Evolutionary conservation across 2,113 vertebrate species (phyloP), one percentile per base, ranked within the genome.

Genomic region (Cygnus atratus): DNA sequence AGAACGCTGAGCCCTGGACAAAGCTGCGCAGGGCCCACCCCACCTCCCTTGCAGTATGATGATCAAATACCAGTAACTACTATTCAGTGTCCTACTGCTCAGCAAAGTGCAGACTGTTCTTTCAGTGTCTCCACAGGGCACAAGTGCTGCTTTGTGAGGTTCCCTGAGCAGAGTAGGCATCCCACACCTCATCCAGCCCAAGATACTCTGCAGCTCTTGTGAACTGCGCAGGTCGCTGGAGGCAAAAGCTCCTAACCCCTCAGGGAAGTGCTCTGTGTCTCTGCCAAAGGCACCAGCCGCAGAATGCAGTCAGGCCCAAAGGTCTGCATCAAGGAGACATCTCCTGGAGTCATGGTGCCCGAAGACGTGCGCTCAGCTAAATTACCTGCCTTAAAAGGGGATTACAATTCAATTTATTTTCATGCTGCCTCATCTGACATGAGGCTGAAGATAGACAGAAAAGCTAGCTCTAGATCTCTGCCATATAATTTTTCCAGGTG

Each of bases 281-380:
- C 80, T 31, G 71, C 35, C 50, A 41, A 33, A 57, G 43, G 28
- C 35, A 73, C 3, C 16, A 8, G 33, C 31, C 0, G 0, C 54
- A 29, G 26, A 67, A 33, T 0, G 0, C 50, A 0, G 31, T 24
- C 24, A 21, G 59, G 50, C 61, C 43, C 5, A 0, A 1, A 41
- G 11, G 6, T 59, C 4, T 59, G 24, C 1, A 0, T 14, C 31
- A 63, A 17, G 31, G 5, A 66, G 61, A 18, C 13, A 2, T 4
- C 52, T 63, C 75, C 67, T 12, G 6, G 41, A 63, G 66, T 21
- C 44, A 14, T 0, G 0, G 12, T 35, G 57, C 46, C 57, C 41
- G n/a, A 59, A 50, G 54, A 9, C 1, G 1, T 3, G 26, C 3
- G 24, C 72, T 75, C 33, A 43, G 33, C 41, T 61, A 24, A 22